These are phyloP conservation scores for Teleopsis dalmanni DNA, from an alignment of 1,140 invertebrate species.

Conservation along the genomic window DNA sequence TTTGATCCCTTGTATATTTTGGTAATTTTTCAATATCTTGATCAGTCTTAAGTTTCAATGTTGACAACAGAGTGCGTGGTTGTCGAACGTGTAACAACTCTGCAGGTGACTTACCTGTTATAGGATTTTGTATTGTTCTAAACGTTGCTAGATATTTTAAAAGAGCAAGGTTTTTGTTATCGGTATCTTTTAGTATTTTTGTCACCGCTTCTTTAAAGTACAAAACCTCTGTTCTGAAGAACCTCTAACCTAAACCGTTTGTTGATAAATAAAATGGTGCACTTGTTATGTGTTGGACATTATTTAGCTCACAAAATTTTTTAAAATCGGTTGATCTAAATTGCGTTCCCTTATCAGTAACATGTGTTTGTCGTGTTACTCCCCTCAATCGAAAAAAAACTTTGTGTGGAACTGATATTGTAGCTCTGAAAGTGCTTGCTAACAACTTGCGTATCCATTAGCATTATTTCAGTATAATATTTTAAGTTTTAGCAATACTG, in stretches of 20 bases:
- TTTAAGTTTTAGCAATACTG: too few species aligned
- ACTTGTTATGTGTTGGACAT: neutral
- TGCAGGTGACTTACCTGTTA: neutral
- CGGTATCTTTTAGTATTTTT: neutral
- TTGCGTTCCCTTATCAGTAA: neutral
- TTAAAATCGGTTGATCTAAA: neutral
- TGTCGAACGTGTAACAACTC: neutral
- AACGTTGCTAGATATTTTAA: neutral
- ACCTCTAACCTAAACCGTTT: neutral
- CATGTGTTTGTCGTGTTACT: neutral
- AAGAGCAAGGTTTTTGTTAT: neutral
- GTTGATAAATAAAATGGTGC: neutral
- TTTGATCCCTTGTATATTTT: neutral
- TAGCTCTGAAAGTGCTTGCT: too few species aligned
- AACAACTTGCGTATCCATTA: too few species aligned
- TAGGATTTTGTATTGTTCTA: neutral
- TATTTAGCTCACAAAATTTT: neutral
- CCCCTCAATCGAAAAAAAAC: neutral
- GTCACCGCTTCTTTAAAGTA: conserved; percentile 1
- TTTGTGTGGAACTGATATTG: neutral
- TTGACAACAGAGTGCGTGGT: neutral
- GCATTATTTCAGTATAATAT: too few species aligned
- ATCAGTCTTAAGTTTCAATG: neutral
- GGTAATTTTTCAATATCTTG: neutral
- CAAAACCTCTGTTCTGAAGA: neutral